Evolutionary conservation across 2,888 invertebrate species (phyloP).

Genomic region (Hemithea aestivaria): DNA sequence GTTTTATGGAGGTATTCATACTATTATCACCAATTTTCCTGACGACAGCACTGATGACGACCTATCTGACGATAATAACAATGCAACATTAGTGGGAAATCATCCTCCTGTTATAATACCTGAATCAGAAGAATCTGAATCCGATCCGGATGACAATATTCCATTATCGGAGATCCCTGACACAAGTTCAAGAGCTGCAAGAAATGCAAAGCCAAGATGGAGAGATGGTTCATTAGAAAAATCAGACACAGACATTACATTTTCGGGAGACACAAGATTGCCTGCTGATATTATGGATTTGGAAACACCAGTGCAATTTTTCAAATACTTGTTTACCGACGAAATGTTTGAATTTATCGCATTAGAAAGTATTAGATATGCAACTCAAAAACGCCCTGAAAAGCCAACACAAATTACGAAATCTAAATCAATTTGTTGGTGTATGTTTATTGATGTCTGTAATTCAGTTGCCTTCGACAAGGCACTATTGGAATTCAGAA

Average conservation of each 20-base stretch:
- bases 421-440: conserved; percentile 7
- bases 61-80: too few species aligned
- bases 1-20: background rate
- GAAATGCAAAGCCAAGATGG: background rate
- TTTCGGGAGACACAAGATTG: conserved; percentile 3
- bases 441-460: conserved; percentile 5
- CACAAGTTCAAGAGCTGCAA: background rate
- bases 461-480: conserved; percentile 1
- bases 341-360: conserved; percentile 7
- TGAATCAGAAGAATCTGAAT: conserved; percentile 3
- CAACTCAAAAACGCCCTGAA: conserved; percentile 7
- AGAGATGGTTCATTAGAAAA: conserved; percentile 4
- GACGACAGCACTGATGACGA: too few species aligned
- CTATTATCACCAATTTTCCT: too few species aligned
- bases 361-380: conserved; percentile 6
- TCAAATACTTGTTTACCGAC: conserved; percentile 11
- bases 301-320: conserved; percentile 8
- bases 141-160: background rate
- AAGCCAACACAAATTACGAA: conserved; percentile 1
- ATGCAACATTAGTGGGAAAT: too few species aligned
- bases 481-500: conserved; percentile 1
- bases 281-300: conserved; percentile 4
- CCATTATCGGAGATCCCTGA: too few species aligned
- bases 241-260: background rate
- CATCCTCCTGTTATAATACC: too few species aligned